These are phyloP conservation scores for Coracias cyanogaster DNA, from an alignment of 2,797 vertebrate species.

Conservation along the genomic window DNA sequence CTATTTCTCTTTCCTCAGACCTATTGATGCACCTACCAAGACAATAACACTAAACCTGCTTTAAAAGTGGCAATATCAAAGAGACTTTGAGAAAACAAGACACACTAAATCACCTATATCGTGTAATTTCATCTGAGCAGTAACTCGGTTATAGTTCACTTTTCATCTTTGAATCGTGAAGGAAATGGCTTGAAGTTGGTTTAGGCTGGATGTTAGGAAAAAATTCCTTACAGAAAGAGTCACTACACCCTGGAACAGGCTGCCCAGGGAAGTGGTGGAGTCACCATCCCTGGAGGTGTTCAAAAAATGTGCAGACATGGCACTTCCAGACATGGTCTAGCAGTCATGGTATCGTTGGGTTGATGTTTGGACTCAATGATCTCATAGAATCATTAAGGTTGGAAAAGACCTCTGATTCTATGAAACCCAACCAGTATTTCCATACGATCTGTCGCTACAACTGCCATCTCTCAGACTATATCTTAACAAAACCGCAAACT, in stretches of 20 bases:
- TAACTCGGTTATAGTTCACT: not conserved
- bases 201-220: no score
- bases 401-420: no score
- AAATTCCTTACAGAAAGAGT: no score
- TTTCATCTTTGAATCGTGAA: not conserved
- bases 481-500: not conserved
- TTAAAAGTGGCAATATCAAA: not conserved
- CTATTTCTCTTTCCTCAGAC: not conserved
- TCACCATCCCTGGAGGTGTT: no score
- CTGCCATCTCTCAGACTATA: not conserved
- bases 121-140: not conserved
- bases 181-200: no score
- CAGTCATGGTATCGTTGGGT: no score
- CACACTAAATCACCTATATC: not conserved
- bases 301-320: no score
- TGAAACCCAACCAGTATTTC: not conserved
- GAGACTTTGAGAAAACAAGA: not conserved
- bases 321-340: no score
- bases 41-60: not conserved
- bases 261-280: no score
- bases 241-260: no score
- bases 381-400: no score
- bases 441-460: not conserved
- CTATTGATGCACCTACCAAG: not conserved
- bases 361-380: no score